These are phyloP conservation scores for Drosophila limbata DNA, from an alignment of 2,888 invertebrate species.

Conservation along the genomic window DNA sequence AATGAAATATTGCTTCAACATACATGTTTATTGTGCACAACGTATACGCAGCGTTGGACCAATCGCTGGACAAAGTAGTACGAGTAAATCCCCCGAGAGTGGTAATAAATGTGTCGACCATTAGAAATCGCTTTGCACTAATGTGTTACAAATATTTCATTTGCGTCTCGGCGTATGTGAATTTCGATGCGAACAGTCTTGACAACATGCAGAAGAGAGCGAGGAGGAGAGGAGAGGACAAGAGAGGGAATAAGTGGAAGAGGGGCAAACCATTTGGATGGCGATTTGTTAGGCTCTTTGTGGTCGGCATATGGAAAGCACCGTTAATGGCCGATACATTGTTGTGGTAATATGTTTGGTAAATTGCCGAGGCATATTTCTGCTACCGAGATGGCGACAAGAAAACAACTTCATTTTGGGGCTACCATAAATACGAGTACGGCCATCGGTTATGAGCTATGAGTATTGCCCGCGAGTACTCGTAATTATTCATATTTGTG, in stretches of 20 bases:
- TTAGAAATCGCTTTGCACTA: slow-evolving; percentile 78
- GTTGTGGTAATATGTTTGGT: slow-evolving; percentile 79
- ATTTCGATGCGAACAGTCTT: slow-evolving; percentile 51
- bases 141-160: slow-evolving; percentile 80
- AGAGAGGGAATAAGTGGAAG: not conserved
- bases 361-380: slow-evolving; percentile 67
- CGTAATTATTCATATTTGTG: slow-evolving; percentile 79
- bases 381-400: slow-evolving; percentile 55
- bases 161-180: slow-evolving; percentile 32
- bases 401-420: slow-evolving; percentile 68
- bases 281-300: slow-evolving; percentile 51
- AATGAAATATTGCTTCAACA: slow-evolving; percentile 58
- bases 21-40: slow-evolving; percentile 9
- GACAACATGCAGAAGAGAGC: slow-evolving; percentile 19
- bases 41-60: slow-evolving; percentile 14
- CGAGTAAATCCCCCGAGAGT: slow-evolving; percentile 49
- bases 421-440: slow-evolving; percentile 63
- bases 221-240: no score
- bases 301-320: slow-evolving; percentile 64
- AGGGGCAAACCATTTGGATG: slow-evolving; percentile 29
- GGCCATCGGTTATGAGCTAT: slow-evolving; percentile 25
- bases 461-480: slow-evolving; percentile 41
- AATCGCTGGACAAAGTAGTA: not conserved
- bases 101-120: slow-evolving; percentile 69
- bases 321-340: slow-evolving; percentile 75